Conservation (phyloP, 2,797 vertebrate genomes). For the Muscicapa comitata region DNA sequence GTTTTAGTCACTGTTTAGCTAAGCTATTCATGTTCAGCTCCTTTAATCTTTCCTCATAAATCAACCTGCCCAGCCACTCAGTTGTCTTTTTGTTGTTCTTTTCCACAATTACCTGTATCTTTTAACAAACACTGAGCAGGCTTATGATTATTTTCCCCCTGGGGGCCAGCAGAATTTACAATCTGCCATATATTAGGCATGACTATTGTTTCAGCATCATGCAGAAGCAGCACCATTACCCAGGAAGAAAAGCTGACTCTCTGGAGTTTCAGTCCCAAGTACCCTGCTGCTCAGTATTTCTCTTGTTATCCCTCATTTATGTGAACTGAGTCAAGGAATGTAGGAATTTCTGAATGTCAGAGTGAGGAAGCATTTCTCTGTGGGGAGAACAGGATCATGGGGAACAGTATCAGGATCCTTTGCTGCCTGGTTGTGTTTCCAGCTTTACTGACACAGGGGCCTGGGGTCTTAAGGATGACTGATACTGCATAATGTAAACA, state of each 20-base stretch:
- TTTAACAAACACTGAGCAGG: conserved; percentile 1
- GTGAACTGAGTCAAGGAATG: not conserved
- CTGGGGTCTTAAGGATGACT: not conserved
- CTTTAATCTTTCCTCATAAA: conserved; percentile 70
- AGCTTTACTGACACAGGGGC: not conserved
- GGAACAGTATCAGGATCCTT: not conserved
- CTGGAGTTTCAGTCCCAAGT: not conserved
- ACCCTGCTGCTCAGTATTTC: not conserved
- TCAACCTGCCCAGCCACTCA: conserved; percentile 41
- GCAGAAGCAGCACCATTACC: not conserved
- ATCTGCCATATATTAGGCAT: not conserved
- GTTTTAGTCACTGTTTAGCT: conserved; percentile 38
- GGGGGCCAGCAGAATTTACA: not conserved
- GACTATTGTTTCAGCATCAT: not conserved
- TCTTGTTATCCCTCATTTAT: not conserved
- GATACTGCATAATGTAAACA: conserved; percentile 7
- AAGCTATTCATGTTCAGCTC: conserved; percentile 46
- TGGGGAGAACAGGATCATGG: not conserved
- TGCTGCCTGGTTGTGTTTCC: not conserved
- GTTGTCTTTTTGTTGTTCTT: conserved; percentile 53
- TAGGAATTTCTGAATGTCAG: not conserved
- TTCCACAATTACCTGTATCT: conserved; percentile 24
- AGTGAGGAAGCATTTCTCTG: not conserved
- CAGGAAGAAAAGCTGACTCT: not conserved
- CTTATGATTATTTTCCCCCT: conserved; percentile 5